These are phyloP conservation scores for Paramuricea clavata DNA, from an alignment of 92 coral and sea anemone species.

Conservation along the genomic window DNA sequence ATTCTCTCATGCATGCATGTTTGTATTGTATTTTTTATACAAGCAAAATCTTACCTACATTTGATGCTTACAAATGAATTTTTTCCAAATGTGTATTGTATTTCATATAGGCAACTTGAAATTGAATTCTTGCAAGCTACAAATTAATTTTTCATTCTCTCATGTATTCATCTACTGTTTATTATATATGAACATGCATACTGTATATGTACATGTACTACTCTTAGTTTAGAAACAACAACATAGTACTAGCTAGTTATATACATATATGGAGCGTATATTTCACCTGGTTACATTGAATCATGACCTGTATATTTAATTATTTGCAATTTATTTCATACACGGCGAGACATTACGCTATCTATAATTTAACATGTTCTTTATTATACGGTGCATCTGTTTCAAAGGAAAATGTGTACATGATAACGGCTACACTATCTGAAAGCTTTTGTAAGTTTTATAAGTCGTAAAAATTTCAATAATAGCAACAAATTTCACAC, in stretches of 20 bases:
- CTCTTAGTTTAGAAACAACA: background rate
- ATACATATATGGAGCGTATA: background rate
- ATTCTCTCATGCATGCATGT: no score
- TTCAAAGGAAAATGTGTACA: background rate
- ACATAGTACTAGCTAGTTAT: no score
- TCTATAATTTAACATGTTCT: constrained; percentile 26
- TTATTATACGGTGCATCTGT: constrained; percentile 12
- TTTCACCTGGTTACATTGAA: constrained; percentile 5
- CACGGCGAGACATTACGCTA: constrained; percentile 31
- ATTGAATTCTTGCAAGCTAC: no score
- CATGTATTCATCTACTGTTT: no score
- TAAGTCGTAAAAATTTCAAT: background rate
- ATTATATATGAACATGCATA: no score
- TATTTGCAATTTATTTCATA: background rate
- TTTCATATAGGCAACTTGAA: no score
- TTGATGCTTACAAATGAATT: no score
- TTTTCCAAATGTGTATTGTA: no score
- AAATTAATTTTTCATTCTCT: no score
- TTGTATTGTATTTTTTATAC: no score
- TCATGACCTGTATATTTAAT: constrained; percentile 2
- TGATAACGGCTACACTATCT: constrained; percentile 15
- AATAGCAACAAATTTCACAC: background rate
- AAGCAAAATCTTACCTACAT: no score
- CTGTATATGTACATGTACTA: no score
- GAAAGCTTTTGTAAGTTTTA: background rate